Base-by-base conservation (phyloP, 2,888 invertebrate genomes). In the Siphlonurus alternatus region DNA sequence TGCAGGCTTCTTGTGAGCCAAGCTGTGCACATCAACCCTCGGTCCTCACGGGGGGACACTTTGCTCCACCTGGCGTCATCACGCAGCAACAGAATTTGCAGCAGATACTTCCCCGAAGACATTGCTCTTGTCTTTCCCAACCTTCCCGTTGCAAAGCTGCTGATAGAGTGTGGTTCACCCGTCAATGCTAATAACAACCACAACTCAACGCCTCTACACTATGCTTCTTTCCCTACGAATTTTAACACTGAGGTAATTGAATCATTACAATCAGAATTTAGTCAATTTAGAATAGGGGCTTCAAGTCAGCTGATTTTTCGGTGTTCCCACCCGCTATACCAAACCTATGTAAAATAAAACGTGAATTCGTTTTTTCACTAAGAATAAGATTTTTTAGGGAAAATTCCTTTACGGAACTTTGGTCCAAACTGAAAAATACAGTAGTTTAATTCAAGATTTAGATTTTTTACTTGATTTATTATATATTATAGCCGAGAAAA, bases 61-160 rank as follows among this genome's bases (percentile, higher is more conserved):
- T 79, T 93, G 67, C 80, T 95, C 66, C 94, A 94, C 78, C 80
- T 93, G 68, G 87, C 88, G 72, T 88, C 88, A 65, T 88, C 87
- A 59, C 84, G 85, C 68, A 79, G 86, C 68, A 90, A 89, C 77
- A 86, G 86, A 18, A 84, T 91, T 69, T 85, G 85, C 72, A 87
- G 88, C 72, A 84, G 85, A 69, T 87, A 89, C 76, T 86, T 88
- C 73, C 80, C 82, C 66, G 87, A 87, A 71, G 87, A 86, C 72
- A 80, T 23, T 59, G 59, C 25, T 7, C 51, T 23, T 23, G 63
- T 87, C 70, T 88, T 92, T 78, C 93, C 93, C 25, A 81, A 83
- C 72, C 77, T 80, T 68, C 78, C 78, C 62, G 87, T 89, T 59
- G 84, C 87, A 65, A 79, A 81, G 72, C 78, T 89, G 72, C 80